Evolutionary conservation across 2,113 vertebrate genomes (phyloP).

Genomic region (Jaculus jaculus): DNA sequence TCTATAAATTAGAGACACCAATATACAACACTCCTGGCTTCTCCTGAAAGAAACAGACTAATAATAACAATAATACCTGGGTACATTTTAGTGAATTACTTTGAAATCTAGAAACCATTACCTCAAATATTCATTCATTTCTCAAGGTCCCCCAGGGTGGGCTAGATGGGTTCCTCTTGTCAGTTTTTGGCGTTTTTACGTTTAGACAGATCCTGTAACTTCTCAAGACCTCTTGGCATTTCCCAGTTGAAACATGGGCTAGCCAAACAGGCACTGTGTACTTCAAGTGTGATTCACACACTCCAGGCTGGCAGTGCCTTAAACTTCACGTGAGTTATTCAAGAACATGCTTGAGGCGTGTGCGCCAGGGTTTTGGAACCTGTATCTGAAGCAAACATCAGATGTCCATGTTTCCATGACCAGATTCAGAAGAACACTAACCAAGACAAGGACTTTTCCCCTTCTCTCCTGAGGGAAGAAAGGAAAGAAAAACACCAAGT

Average conservation of each 20-base stretch:
- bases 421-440: conserved; percentile 19
- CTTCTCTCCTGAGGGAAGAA: conserved; percentile 1
- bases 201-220: neutral
- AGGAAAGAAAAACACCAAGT: neutral
- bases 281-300: neutral
- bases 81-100: neutral
- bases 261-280: neutral
- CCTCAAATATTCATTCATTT: neutral
- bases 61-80: neutral
- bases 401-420: conserved; percentile 28
- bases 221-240: neutral
- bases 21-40: neutral
- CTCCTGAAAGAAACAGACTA: conserved; percentile 3
- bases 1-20: neutral
- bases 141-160: neutral
- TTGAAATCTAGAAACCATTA: neutral
- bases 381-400: conserved; percentile 34
- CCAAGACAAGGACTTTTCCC: conserved; percentile 33
- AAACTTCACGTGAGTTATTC: conserved; percentile 47
- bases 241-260: neutral
- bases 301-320: neutral
- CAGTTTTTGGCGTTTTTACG: neutral
- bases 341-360: neutral
- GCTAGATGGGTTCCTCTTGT: neutral
- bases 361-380: neutral